Percentiles rank a stretch among this genome's conserved stretches.
These are phyloP conservation scores for Plagodis pulveraria DNA, from an alignment of 2,888 invertebrate species.

Conservation along the genomic window DNA sequence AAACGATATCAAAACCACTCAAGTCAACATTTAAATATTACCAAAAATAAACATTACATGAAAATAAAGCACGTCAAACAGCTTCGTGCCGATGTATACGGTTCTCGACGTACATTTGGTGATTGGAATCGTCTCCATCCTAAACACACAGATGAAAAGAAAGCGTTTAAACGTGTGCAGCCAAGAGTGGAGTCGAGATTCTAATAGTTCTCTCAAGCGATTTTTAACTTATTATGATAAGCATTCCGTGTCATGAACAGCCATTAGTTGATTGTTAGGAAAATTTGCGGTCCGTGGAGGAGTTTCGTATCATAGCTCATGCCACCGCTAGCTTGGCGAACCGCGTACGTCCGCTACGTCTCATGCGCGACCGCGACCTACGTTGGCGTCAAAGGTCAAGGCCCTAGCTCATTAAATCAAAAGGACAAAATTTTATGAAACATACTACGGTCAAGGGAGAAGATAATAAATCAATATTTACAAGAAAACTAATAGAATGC, in stretches of 20 bases:
- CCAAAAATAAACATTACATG: conserved; percentile 76
- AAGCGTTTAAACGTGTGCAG: conserved; percentile 82
- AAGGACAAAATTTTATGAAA: conserved; percentile 55
- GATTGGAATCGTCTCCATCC: conserved; percentile 68
- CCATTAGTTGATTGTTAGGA: conserved; percentile 67
- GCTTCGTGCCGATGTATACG: conserved; percentile 80
- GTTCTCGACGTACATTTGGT: conserved; percentile 65
- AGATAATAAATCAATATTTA: conserved; percentile 66
- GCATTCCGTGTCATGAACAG: conserved; percentile 83
- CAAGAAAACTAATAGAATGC: conserved; percentile 82
- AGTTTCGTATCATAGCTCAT: conserved; percentile 60
- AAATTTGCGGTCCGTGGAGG: conserved; percentile 62
- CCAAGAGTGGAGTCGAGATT: conserved; percentile 82
- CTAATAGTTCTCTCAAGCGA: conserved; percentile 82
- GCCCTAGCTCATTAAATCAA: conserved; percentile 56
- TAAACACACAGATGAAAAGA: conserved; percentile 82
- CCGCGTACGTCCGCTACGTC: conserved; percentile 51
- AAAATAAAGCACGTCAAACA: conserved; percentile 83
- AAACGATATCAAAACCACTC: conserved; percentile 74
- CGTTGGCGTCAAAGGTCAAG: conserved; percentile 48
- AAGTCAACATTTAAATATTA: conserved; percentile 74
- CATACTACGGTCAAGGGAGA: conserved; percentile 71
- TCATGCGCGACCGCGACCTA: conserved; percentile 67
- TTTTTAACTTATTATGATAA: conserved; percentile 74
- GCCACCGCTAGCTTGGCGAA: conserved; percentile 55